Percentiles rank a stretch among this genome's conserved stretches.
These are phyloP conservation scores for Terebella lapidaria DNA, from an alignment of 2,888 invertebrate species.

Conservation along the genomic window DNA sequence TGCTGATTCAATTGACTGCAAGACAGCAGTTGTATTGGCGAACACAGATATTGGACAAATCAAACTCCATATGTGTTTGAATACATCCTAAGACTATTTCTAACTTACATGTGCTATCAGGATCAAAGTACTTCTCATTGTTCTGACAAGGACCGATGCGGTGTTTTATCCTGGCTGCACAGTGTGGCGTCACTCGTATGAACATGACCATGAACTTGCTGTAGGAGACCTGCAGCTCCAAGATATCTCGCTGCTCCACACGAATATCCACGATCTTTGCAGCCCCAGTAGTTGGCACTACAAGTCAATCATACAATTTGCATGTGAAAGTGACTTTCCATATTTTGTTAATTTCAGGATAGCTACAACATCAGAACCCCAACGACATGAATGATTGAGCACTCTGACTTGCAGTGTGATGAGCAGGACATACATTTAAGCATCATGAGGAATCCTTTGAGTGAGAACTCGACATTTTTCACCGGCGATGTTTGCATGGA, in stretches of 20 bases:
- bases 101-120: slow-evolving; percentile 56
- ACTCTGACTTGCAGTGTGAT: no score
- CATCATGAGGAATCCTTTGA: background rate
- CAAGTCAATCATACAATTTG: background rate
- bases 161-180: slow-evolving; percentile 67
- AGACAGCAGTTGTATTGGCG: no score
- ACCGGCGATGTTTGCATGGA: background rate
- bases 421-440: background rate
- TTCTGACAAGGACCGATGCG: slow-evolving; percentile 66
- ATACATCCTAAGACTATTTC: no score
- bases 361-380: no score
- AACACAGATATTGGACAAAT: no score
- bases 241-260: slow-evolving; percentile 6
- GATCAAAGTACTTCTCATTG: slow-evolving; percentile 57
- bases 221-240: slow-evolving; percentile 61
- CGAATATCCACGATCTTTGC: background rate
- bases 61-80: no score
- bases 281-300: background rate
- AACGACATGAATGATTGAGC: no score
- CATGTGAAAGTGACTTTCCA: background rate
- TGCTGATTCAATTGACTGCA: no score
- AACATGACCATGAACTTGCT: slow-evolving; percentile 73
- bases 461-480: slow-evolving; percentile 1
- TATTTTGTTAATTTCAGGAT: background rate
- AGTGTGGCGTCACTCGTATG: slow-evolving; percentile 68